Evolutionary conservation across 2,888 invertebrate species (phyloP).

Genomic region (Odiellus spinosus): DNA sequence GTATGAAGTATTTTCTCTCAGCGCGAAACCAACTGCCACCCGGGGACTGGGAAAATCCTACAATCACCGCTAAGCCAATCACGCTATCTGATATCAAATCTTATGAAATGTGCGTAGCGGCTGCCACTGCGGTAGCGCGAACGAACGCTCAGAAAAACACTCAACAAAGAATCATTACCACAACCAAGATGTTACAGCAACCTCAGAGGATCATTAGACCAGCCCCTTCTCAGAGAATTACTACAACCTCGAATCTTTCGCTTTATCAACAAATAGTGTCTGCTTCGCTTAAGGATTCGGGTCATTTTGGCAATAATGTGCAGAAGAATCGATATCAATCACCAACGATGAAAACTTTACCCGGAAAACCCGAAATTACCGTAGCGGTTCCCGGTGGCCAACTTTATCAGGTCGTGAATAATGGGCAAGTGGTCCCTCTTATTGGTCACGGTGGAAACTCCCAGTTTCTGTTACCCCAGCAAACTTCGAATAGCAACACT

Average conservation of each 20-base stretch:
- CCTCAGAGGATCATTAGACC: no score
- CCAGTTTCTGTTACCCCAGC: no score
- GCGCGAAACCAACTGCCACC: slow-evolving; percentile 64
- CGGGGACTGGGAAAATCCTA: slow-evolving; percentile 76
- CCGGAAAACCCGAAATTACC: background rate
- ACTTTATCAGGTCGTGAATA: background rate
- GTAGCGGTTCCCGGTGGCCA: background rate
- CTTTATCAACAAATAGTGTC: background rate
- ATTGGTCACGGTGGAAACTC: background rate
- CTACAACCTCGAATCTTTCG: background rate
- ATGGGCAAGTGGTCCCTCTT: background rate
- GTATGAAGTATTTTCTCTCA: slow-evolving; percentile 74
- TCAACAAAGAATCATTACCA: no score
- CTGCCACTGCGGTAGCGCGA: background rate
- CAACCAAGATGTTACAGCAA: no score
- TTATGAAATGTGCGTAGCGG: slow-evolving; percentile 12
- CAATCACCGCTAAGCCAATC: slow-evolving; percentile 64
- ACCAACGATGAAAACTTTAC: background rate
- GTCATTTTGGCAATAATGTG: background rate
- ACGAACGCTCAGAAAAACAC: no score
- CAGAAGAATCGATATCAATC: background rate
- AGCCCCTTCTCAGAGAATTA: background rate
- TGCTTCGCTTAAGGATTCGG: no score
- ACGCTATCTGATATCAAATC: slow-evolving; percentile 20
- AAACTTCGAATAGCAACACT: background rate